Conservation (phyloP, 2,797 vertebrate genomes). For the Novumbra hubbsi region DNA sequence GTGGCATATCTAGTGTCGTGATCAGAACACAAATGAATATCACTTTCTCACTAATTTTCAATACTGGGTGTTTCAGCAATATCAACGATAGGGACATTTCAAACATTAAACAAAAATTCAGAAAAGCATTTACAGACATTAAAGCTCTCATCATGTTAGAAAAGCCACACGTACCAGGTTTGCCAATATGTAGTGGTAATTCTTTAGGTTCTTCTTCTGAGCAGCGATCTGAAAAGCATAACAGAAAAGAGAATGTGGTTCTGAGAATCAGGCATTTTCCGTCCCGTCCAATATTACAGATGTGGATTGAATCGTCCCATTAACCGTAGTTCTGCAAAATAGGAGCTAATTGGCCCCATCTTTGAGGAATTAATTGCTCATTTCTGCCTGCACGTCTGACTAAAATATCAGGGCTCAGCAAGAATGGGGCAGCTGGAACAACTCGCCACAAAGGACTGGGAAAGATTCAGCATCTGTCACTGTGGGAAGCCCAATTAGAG, state of each 20-base stretch:
- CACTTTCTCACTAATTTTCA: neutral
- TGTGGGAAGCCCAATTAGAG: constrained; percentile 52
- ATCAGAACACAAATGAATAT: neutral
- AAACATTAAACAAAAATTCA: constrained; percentile 7
- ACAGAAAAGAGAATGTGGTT: neutral
- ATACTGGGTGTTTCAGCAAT: neutral
- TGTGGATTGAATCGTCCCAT: constrained; percentile 14
- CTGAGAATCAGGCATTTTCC: constrained; percentile 40
- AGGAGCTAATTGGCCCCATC: constrained; percentile 61
- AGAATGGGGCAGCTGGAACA: constrained; percentile 11
- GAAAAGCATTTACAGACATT: neutral
- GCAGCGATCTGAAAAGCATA: constrained; percentile 81
- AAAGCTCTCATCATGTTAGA: neutral
- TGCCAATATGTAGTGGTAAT: constrained; percentile 93
- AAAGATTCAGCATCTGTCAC: constrained; percentile 51
- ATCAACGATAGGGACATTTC: neutral
- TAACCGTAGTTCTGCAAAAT: constrained; percentile 32
- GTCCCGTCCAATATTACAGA: constrained; percentile 44
- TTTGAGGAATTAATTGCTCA: constrained; percentile 63
- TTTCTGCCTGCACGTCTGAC: constrained; percentile 34
- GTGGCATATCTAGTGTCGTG: neutral
- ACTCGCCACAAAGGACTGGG: neutral
- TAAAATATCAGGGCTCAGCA: constrained; percentile 41
- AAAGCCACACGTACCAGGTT: constrained; percentile 84
- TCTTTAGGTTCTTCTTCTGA: constrained; percentile 90